Conservation (phyloP, 2,888 invertebrate species). For the Eupithecia centaureata region DNA sequence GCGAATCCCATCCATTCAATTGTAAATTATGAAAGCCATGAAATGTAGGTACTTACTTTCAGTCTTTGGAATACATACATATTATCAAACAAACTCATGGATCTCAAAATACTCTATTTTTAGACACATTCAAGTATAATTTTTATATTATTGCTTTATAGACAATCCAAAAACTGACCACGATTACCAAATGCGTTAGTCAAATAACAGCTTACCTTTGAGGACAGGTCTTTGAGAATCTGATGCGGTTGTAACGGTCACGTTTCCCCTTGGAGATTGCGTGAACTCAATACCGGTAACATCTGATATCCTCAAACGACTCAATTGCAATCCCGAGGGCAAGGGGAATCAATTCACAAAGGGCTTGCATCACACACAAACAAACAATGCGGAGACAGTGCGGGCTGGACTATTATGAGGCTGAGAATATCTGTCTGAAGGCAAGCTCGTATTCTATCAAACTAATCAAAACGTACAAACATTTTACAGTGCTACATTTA, state of each 20-base stretch:
- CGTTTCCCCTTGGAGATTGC: slow-evolving; percentile 37
- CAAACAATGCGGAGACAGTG: slow-evolving; percentile 34
- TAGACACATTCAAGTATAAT: too few relatives aligned
- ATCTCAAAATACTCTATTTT: too few relatives aligned
- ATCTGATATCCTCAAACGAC: slow-evolving; percentile 48
- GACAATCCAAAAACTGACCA: too few relatives aligned
- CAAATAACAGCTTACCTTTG: slow-evolving; percentile 9
- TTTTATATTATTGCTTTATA: too few relatives aligned
- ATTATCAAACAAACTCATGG: too few relatives aligned
- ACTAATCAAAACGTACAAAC: not conserved
- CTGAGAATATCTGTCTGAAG: not conserved
- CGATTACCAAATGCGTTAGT: slow-evolving; percentile 12
- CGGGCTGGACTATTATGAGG: slow-evolving; percentile 33
- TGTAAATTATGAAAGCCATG: too few relatives aligned
- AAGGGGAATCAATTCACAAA: slow-evolving; percentile 52
- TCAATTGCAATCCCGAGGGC: slow-evolving; percentile 50
- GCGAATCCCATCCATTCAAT: too few relatives aligned
- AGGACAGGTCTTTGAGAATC: slow-evolving; percentile 24
- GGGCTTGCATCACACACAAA: slow-evolving; percentile 49
- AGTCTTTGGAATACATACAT: too few relatives aligned
- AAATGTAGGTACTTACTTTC: too few relatives aligned
- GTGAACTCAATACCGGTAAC: slow-evolving; percentile 37
- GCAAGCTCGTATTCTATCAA: not conserved
- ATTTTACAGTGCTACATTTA: not conserved
- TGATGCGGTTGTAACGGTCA: slow-evolving; percentile 26